These are phyloP conservation scores for Halesus radiatus DNA, from an alignment of 1,140 invertebrate genomes.

Conservation along the genomic window DNA sequence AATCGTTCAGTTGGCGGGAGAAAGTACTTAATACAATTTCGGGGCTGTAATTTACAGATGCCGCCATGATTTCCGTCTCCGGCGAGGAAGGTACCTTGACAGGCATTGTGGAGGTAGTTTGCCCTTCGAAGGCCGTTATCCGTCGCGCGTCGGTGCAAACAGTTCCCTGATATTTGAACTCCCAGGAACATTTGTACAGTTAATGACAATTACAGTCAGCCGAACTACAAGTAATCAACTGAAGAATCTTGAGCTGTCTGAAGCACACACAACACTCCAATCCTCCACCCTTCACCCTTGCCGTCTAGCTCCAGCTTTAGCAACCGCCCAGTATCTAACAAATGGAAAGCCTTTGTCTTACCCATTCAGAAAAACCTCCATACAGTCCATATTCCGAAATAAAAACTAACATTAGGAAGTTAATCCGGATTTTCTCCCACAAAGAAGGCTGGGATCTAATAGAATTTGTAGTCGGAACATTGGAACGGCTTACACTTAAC, in stretches of 20 bases:
- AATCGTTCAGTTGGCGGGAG: slow-evolving; percentile 13
- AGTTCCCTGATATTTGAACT: slow-evolving; percentile 21
- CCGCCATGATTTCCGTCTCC: slow-evolving; percentile 12
- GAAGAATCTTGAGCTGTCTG: slow-evolving; percentile 50
- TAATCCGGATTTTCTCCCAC: slow-evolving; percentile 18
- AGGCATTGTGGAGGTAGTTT: too few relatives aligned
- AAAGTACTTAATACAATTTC: not conserved
- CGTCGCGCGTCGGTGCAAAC: not conserved
- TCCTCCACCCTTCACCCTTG: not conserved
- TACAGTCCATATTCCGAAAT: slow-evolving; percentile 12
- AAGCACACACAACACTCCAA: slow-evolving; percentile 20
- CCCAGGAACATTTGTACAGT: slow-evolving; percentile 43
- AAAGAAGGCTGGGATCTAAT: not conserved
- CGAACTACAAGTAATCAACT: slow-evolving; percentile 49
- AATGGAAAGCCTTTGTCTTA: slow-evolving; percentile 48
- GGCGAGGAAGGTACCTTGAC: not conserved
- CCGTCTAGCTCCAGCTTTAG: not conserved
- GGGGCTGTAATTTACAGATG: slow-evolving; percentile 22
- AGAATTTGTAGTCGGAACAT: slow-evolving; percentile 16
- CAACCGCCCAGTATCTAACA: slow-evolving; percentile 26
- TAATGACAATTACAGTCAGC: slow-evolving; percentile 49
- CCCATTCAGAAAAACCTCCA: not conserved
- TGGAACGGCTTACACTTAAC: slow-evolving; percentile 14
- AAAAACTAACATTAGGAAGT: slow-evolving; percentile 13
- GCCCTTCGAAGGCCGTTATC: not conserved